These are phyloP conservation scores for Loripinus fragilis DNA, from an alignment of 2,888 invertebrate genomes.

Conservation along the genomic window DNA sequence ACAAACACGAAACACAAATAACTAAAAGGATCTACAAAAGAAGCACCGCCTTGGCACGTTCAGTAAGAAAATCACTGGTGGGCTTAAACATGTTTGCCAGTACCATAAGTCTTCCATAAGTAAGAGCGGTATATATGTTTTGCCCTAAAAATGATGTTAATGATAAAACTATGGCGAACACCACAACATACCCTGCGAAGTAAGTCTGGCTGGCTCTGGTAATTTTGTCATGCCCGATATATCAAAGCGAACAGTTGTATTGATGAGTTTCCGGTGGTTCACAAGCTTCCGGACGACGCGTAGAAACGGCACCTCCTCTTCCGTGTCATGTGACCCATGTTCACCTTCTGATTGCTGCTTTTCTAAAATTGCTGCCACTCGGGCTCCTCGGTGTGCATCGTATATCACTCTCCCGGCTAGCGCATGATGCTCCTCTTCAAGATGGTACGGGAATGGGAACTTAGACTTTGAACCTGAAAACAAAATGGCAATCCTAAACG, in stretches of 20 bases:
- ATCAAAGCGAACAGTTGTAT: conserved; percentile 14
- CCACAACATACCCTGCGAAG: no score
- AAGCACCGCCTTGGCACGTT: no score
- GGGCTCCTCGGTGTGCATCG: conserved; percentile 34
- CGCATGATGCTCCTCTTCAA: conserved; percentile 31
- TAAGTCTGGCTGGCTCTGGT: background rate
- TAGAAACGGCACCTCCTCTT: background rate
- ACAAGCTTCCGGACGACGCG: background rate
- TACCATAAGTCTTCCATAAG: no score
- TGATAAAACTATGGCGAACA: no score
- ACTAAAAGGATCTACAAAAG: no score
- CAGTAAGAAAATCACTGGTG: no score
- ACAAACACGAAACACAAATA: no score
- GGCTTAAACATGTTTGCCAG: no score
- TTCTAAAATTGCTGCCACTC: conserved; percentile 34
- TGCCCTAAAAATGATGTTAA: no score
- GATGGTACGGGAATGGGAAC: conserved; percentile 15
- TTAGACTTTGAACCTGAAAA: conserved; percentile 23
- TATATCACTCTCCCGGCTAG: conserved; percentile 27
- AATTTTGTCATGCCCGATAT: conserved; percentile 23
- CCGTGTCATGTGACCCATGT: background rate
- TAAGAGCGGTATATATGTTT: no score
- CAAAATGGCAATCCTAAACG: no score
- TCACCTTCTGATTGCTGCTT: conserved; percentile 4
- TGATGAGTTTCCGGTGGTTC: background rate